Percentiles rank a stretch among this genome's conserved stretches.
Evolutionary conservation across 2,888 invertebrate species (phyloP).

Genomic region (Hartigia nigra): DNA sequence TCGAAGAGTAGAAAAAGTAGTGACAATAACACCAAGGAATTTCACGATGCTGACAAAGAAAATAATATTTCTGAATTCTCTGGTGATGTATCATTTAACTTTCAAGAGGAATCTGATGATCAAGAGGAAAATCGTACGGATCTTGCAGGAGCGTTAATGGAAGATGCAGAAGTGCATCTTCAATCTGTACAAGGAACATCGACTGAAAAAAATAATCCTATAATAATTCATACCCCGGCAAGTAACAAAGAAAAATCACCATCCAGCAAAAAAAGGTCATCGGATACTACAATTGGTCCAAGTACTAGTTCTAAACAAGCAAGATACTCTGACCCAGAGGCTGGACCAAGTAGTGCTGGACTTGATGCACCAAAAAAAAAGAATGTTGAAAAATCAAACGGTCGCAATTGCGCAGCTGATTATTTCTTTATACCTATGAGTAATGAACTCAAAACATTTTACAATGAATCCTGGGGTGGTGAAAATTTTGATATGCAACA

Average conservation of each 20-base stretch:
- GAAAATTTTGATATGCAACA: slow-evolving; percentile 72
- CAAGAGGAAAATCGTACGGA: background rate
- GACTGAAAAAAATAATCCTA: background rate
- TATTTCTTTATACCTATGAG: slow-evolving; percentile 51
- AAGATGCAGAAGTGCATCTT: background rate
- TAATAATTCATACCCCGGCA: background rate
- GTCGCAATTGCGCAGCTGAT: slow-evolving; percentile 22
- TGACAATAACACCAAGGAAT: background rate
- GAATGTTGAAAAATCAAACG: slow-evolving; percentile 21
- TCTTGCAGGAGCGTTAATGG: background rate
- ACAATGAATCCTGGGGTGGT: slow-evolving; percentile 75
- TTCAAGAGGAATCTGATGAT: background rate
- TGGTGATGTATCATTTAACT: background rate
- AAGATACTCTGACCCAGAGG: background rate
- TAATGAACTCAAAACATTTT: slow-evolving; percentile 73
- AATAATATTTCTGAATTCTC: background rate
- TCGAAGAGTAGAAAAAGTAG: background rate
- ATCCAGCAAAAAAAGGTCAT: slow-evolving; percentile 11
- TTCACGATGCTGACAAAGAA: background rate
- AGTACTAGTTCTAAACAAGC: slow-evolving; percentile 1
- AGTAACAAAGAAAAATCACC: slow-evolving; percentile 7
- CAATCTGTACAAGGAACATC: background rate
- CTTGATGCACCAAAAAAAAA: background rate
- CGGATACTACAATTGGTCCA: background rate
- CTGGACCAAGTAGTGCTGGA: background rate